Percentiles rank a stretch among this genome's conserved stretches.
Evolutionary conservation across 2,797 vertebrate species (phyloP).

Genomic region (Hydrocynus forskahlii): DNA sequence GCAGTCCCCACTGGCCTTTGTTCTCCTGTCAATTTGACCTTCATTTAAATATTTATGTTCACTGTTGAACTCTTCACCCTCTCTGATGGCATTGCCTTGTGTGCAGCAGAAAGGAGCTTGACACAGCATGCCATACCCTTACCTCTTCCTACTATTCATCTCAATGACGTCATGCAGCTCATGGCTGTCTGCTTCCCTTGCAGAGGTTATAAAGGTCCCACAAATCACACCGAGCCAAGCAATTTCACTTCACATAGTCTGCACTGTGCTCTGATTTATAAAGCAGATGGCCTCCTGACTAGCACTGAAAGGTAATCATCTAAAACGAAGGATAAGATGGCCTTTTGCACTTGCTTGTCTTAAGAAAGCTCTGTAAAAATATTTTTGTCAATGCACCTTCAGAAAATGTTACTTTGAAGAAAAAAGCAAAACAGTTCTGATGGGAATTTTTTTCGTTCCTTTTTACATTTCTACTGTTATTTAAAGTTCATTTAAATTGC

Average conservation of each 20-base stretch:
- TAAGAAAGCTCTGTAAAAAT: conserved; percentile 22
- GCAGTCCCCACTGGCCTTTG: conserved; percentile 67
- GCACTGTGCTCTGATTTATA: conserved; percentile 11
- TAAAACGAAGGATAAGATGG: conserved; percentile 13
- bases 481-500: no score
- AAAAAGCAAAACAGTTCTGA: no score
- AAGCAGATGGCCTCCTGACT: conserved; percentile 24
- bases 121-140: conserved; percentile 52
- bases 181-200: conserved; percentile 19
- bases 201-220: conserved; percentile 43
- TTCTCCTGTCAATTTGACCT: conserved; percentile 77
- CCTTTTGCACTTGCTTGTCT: not conserved
- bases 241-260: conserved; percentile 3
- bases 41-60: conserved; percentile 81
- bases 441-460: no score
- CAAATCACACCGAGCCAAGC: conserved; percentile 31
- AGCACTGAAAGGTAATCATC: not conserved
- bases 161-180: conserved; percentile 32
- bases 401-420: not conserved
- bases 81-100: conserved; percentile 68
- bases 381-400: not conserved
- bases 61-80: conserved; percentile 74
- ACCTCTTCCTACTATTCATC: conserved; percentile 55
- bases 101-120: conserved; percentile 28
- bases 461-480: no score